These are phyloP conservation scores for Diaperis boleti DNA, from an alignment of 2,888 invertebrate species.

Conservation along the genomic window DNA sequence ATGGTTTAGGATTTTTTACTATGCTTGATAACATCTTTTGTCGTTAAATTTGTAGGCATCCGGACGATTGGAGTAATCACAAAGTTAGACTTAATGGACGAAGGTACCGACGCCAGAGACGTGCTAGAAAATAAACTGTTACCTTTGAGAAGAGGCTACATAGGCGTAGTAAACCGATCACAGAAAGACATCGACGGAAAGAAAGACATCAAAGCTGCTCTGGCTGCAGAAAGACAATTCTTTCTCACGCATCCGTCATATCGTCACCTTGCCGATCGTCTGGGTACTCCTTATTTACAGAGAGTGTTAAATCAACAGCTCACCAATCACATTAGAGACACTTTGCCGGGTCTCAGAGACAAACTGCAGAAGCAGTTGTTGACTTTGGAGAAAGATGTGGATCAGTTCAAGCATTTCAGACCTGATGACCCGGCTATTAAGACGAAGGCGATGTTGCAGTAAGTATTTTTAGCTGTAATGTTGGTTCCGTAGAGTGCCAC, in stretches of 20 bases:
- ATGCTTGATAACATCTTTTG: too few species aligned
- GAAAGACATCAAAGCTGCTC: constrained; percentile 95
- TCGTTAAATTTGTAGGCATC: constrained; percentile 76
- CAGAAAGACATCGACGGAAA: constrained; percentile 99
- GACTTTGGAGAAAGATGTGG: constrained; percentile 97
- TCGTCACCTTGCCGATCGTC: constrained; percentile 96
- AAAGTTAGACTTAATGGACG: constrained; percentile 99
- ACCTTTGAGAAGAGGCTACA: constrained; percentile 94
- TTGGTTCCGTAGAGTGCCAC: too few species aligned
- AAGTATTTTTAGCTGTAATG: too few species aligned
- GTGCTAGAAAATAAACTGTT: constrained; percentile 97
- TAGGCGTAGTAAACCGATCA: constrained; percentile 98
- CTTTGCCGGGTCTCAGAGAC: constrained; percentile 94
- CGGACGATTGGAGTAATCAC: constrained; percentile 99
- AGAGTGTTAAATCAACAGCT: constrained; percentile 97
- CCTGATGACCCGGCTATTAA: constrained; percentile 99
- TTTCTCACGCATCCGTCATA: constrained; percentile 95
- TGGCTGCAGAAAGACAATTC: constrained; percentile 97
- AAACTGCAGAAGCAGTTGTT: constrained; percentile 96
- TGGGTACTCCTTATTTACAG: constrained; percentile 98
- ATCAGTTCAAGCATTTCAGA: constrained; percentile 98
- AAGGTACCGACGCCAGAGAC: constrained; percentile 98
- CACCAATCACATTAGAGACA: constrained; percentile 99
- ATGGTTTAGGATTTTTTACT: too few species aligned
- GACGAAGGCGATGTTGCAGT: constrained; percentile 99